phyloP scores from a whole-genome alignment of 37 sponge, comb jelly and placozoan species.

The Lycopodina hypogea region DNA sequence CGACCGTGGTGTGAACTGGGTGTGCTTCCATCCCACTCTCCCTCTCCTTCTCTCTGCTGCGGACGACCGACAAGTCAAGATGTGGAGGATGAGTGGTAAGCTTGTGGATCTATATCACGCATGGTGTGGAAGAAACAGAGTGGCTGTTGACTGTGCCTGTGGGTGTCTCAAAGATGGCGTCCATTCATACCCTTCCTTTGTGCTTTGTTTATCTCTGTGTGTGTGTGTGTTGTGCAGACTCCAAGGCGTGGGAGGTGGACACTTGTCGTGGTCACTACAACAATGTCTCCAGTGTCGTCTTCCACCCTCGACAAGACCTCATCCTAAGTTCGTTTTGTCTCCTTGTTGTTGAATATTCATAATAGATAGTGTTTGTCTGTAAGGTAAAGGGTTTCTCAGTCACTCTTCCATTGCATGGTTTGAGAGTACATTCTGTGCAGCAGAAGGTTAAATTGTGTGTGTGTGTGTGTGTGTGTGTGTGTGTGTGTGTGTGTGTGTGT shows the following conservation, averaged over 20 bases:
- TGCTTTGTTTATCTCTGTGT: neutral
- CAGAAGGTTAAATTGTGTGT: too few species aligned
- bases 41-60: conserved; percentile 93
- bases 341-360: neutral
- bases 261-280: conserved; percentile 98
- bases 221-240: conserved; percentile 54
- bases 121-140: conserved; percentile 21
- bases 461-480: too few species aligned
- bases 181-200: neutral
- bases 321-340: conserved; percentile 75
- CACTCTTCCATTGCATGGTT: too few species aligned
- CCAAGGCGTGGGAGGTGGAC: conserved; percentile 98
- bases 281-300: conserved; percentile 91
- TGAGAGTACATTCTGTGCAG: too few species aligned
- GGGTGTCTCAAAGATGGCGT: neutral
- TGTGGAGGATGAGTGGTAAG: conserved; percentile 97
- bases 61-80: conserved; percentile 96
- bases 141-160: too few species aligned
- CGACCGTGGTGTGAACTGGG: conserved; percentile 99
- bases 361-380: too few species aligned
- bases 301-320: conserved; percentile 94
- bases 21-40: conserved; percentile 89
- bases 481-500: too few species aligned
- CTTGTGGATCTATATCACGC: conserved; percentile 4
- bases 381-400: too few species aligned